Base-by-base conservation (phyloP, 2,888 invertebrate genomes). In the Thyatira batis region DNA sequence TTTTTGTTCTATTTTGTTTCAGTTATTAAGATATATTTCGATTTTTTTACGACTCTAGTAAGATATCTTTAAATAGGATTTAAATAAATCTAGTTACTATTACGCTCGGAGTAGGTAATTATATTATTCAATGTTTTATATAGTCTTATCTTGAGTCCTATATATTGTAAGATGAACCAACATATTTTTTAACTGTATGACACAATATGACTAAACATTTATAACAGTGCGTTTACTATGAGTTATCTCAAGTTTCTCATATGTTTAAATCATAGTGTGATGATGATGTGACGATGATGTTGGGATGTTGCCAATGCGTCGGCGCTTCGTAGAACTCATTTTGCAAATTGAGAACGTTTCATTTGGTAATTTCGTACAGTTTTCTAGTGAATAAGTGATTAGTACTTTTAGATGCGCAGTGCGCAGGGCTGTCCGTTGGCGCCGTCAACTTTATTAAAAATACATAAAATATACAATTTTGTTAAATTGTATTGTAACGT, bases 251-350 rank as follows among this genome's bases (percentile, higher is more conserved):
- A 17, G 39, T 39, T 39, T 17, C 39, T 39, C 39, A 39, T 17
- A 39, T n/a, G 39, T 39, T 8, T 39, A 39, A 48, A 48, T 48
- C 48, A 48, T 28, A 25, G 20, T 17, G 46, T 33, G 28, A 28
- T 17, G 28, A 27, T 20, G 11, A 27, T 20, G 27, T 48, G 57
- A 53, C 62, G 66, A 69, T 67, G 72, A 72, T 73, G 57, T 65
- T 85, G 84, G 84, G 69, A 50, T 28, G 20, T 44, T 67, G 86
- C 86, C 86, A 87, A 73, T 69, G 70, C 66, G 64, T 52, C 64
- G 69, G 63, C 65, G 71, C 69, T 80, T 82, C 80, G 64, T 25
- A 57, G 80, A 80, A 80, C 20, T 54, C 27, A 27, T 27, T 48
- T 27, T 17, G 8, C 17, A 27, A 27, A 28, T 28, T 27, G 48